Base-by-base conservation (phyloP, 2,888 invertebrate genomes). In the Lobophora halterata region DNA sequence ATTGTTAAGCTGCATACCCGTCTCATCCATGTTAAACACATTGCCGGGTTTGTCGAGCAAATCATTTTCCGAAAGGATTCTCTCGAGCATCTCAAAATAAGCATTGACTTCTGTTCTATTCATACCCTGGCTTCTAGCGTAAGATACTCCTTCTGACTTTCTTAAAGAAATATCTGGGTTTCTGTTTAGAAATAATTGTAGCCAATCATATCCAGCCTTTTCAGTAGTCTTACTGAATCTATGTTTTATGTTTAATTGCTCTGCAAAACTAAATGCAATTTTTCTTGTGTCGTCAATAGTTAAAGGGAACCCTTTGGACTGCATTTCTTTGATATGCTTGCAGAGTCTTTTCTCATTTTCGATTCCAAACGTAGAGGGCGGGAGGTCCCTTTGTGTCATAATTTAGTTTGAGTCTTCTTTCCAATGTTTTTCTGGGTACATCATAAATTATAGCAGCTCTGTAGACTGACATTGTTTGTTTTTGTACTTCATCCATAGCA, bases 21-120 rank as follows among this genome's bases (percentile, higher is more conserved):
- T 23, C 12, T 55, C 51, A 18, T 53, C 55, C 44, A 55, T 51
- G 29, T 55, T 52, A 24, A 30, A 54, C 5, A 54, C 29, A 5
- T 11, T 12, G 3, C 19, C 26, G 5, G 47, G 47, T 32, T 44
- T 44, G 18, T 35, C 12, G 11, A 49, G 27, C 20, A 42, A 4
- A 5, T 39, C 11, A 42, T 50, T 45, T 33, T 40, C 31, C 6
- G 6, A 34, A 3, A 47, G 17, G 19, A 41, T 24, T 14, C 32
- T 37, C 21, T 33, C 29, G 7, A 53, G 24, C 7, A 49, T 14
- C 9, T 40, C 8, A 37, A 42, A 54, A 23, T 39, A 49, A 1
- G 6, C 13, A 5, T 39, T 14, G n/a, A 46, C 38, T 26, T 51
- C 32, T 17, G 13, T 13, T 30, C 28, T 29, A 25, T 47, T 46